Evolutionary conservation across 2,888 invertebrate genomes (phyloP), one percentile per base, ranked within the genome.

Genomic region (Drosophila merina): DNA sequence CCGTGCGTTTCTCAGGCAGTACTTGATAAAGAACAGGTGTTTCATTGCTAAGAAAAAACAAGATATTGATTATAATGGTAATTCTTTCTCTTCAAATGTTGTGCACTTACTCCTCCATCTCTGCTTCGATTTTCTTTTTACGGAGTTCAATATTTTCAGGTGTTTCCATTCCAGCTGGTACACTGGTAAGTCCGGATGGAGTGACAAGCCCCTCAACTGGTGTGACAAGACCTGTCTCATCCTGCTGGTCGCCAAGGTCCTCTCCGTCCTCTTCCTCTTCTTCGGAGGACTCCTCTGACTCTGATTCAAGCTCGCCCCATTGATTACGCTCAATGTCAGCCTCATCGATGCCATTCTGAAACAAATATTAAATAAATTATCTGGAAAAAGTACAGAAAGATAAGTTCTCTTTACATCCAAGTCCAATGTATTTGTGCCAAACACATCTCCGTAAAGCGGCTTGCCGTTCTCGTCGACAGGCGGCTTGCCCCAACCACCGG

Each of bases 401-500:
- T 12, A 2, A 6, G 6, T 12, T 2, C n/a, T 6, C n/a, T n/a
- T 93, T 82, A 95, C 95, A 91, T 96, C 96, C 40, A 94, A 93
- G 2, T 95, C 95, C 31, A 93, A 93, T 47, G 94, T 93, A 71
- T 95, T 95, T 10, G 97, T 96, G 4, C 99, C 99, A 90, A 99
- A 99, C 2, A 99, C 99, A 92, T 99, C 99, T 1, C 99, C 99
- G 90, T 99, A 99, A 1, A 99, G 93, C 0, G 99, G 99, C 91
- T 98, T 96, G 38, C 99, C 99, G 72, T 95, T 96, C 92, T 99
- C 99, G 92, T 99, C 99, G 0, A 99, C 99, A 0, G 99, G 99
- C 9, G 99, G 99, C 91, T 99, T 99, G 68, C 99, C 99, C 99
- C 99, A 99, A 28, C 99, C 99, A 40, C 98, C 99, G 0, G 99